Conservation (phyloP, 2,797 vertebrate species). For the Rhabdophis nuchalis region DNA sequence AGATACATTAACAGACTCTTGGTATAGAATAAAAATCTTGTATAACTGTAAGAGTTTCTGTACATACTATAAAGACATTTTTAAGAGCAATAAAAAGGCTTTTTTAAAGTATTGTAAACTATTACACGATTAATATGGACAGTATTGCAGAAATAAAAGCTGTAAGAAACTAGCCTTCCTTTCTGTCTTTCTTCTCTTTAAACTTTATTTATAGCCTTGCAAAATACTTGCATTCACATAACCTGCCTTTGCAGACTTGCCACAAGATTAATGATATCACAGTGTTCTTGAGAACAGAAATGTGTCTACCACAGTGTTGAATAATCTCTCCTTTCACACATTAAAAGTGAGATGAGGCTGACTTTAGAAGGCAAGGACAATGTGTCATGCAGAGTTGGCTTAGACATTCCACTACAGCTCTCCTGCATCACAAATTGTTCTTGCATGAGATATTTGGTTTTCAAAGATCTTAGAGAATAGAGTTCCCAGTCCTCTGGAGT, state of each 20-base stretch:
- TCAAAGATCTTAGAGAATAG: constrained; percentile 51
- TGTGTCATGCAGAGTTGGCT: constrained; percentile 46
- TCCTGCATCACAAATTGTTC: constrained; percentile 53
- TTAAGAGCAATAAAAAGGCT: constrained; percentile 52
- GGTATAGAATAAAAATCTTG: constrained; percentile 35
- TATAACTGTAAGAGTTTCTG: constrained; percentile 49
- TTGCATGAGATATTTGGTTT: constrained; percentile 32
- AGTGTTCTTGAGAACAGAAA: constrained; percentile 72
- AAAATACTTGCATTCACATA: constrained; percentile 71
- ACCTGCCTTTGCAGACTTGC: constrained; percentile 62
- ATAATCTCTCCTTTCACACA: constrained; percentile 66
- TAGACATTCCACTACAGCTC: constrained; percentile 46
- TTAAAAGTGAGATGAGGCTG: constrained; percentile 62
- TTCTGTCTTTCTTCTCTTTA: constrained; percentile 68
- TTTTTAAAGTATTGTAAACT: constrained; percentile 63
- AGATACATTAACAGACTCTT: constrained; percentile 48
- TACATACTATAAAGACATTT: constrained; percentile 41
- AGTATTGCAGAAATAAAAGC: constrained; percentile 48
- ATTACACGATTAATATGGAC: constrained; percentile 51
- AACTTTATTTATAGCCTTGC: constrained; percentile 72
- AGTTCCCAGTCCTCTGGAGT: constrained; percentile 8
- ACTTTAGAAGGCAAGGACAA: constrained; percentile 57
- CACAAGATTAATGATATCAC: constrained; percentile 73
- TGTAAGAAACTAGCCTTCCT: constrained; percentile 59
- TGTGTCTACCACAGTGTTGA: constrained; percentile 65